Base-by-base conservation (phyloP, 2,888 invertebrate genomes). In the Drosophila helvetica region DNA sequence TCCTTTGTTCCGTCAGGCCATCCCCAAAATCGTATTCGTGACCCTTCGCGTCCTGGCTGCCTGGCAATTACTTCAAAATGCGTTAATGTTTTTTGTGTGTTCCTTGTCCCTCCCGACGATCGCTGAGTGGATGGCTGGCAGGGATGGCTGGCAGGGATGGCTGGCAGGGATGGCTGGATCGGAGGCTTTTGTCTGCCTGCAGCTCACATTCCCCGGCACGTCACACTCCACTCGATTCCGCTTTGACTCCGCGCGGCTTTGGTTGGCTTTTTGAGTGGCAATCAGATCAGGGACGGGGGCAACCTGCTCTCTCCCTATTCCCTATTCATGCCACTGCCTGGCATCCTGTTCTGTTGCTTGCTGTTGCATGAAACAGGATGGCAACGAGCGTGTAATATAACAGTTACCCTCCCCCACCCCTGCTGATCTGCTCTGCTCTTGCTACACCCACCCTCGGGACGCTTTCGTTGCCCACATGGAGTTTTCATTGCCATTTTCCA, bases 321-420 rank as follows among this genome's bases (percentile, higher is more conserved):
- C 19, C 59, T 58, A 69, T 54, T 59, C 38, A 38, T n/a, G 63
- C 57, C 72, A 54, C 67, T 73, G 68, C 72, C 54, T 74, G 68
- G 79, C 83, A 75, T 84, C 76, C 67, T 2, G 2, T 22, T 22
- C 90, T 89, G 89, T 81, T 89, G 90, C 80, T 84, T 79, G 89
- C 66, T 89, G 80, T 87, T 80, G 77, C 89, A 82, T 89, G 80
- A 89, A 89, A 89, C 89, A 89, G 89, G 90, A 89, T 89, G 89
- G 79, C 88, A 89, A 87, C 73, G 80, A 89, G 71, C 88, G 89
- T 89, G 79, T 87, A 89, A 89, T 85, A 77, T 70, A 38, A 67
- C 70, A 58, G 66, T 63, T 73, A 42, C 47, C 73, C 50, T 60
- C 48, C 45, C 50, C 25, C 6, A 18, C n/a, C 18, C 30, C 45